Base-by-base conservation (phyloP, 2,888 invertebrate species). In the Cylloceria caligata region DNA sequence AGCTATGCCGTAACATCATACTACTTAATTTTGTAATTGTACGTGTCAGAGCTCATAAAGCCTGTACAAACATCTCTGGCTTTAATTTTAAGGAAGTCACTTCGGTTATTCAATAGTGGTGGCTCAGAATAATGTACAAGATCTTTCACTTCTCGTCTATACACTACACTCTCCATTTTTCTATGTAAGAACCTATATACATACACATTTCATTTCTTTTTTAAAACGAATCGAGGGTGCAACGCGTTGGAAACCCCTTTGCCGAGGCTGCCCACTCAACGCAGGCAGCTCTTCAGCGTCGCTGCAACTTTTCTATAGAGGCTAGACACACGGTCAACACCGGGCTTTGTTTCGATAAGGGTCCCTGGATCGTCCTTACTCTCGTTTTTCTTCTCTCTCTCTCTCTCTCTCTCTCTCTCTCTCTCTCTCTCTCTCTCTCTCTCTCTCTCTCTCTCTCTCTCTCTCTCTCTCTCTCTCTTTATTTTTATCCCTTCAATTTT, bases 271-370 rank as follows among this genome's bases (percentile, higher is more conserved):
- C 67, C 75, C 76, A 73, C 80, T 80, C 83, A 67, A 57, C 16
- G 45, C 57, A 73, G 52, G 72, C 34, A 67, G 71, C 85, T 85
- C 84, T 85, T 81, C 76, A 83, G 42, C 69, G 49, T 65, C 74
- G 74, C 85, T 82, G 82, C 77, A 86, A 85, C 86, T 87, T 88
- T 89, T 89, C 88, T 87, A 88, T 88, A 87, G 86, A 79, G 86
- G 85, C 88, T 86, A 89, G 90, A 90, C 90, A 85, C 84, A 88
- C 87, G 89, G 89, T 90, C 90, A 90, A 90, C 90, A 90, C 84
- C 82, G 83, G 84, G 85, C 88, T 90, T 90, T 90, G 89, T 90
- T 88, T 89, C 88, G 86, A 85, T 84, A 88, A 89, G 87, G 86
- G 87, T 82, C 86, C 84, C 84, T 80, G 74, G 39, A 77, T 80